Evolutionary conservation across 2,113 vertebrate genomes (phyloP).

Genomic region (Nothocercus nigrocapillus): DNA sequence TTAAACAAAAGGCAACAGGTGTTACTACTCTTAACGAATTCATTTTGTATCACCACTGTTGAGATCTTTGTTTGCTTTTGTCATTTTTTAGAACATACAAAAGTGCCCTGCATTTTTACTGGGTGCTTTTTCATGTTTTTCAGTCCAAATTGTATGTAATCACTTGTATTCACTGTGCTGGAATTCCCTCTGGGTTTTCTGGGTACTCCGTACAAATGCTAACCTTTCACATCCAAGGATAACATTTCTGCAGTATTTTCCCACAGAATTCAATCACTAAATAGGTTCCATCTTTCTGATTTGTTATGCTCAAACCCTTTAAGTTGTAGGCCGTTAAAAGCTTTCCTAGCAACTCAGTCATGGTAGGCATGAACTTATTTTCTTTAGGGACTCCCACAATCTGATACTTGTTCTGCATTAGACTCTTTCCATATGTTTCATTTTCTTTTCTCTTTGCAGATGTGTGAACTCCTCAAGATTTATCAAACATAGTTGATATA

Average conservation of each 20-base stretch:
- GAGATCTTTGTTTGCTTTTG: neutral
- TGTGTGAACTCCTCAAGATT: neutral
- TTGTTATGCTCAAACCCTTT: conserved; percentile 42
- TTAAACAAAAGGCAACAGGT: neutral
- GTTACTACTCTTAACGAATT: neutral
- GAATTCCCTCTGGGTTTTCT: conserved; percentile 26
- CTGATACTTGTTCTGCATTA: neutral
- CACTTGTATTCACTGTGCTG: conserved; percentile 17
- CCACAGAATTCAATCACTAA: conserved; percentile 64
- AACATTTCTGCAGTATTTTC: conserved; percentile 70
- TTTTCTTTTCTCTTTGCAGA: neutral
- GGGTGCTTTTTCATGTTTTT: conserved; percentile 42
- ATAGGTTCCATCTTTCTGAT: conserved; percentile 62
- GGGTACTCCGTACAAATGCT: conserved; percentile 15
- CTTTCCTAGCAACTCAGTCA: conserved; percentile 16
- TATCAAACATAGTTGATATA: neutral
- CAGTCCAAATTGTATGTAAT: neutral
- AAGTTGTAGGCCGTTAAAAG: conserved; percentile 33
- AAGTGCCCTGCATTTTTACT: neutral
- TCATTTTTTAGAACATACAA: neutral
- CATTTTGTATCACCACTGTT: neutral
- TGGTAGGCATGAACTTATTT: neutral
- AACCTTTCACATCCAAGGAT: conserved; percentile 64
- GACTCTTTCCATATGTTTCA: neutral
- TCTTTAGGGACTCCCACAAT: conserved; percentile 4